A percentile compares a stretch with the other conserved stretches of the same genome.
Conservation (phyloP, 2,888 invertebrate genomes). For the Noctua comes region DNA sequence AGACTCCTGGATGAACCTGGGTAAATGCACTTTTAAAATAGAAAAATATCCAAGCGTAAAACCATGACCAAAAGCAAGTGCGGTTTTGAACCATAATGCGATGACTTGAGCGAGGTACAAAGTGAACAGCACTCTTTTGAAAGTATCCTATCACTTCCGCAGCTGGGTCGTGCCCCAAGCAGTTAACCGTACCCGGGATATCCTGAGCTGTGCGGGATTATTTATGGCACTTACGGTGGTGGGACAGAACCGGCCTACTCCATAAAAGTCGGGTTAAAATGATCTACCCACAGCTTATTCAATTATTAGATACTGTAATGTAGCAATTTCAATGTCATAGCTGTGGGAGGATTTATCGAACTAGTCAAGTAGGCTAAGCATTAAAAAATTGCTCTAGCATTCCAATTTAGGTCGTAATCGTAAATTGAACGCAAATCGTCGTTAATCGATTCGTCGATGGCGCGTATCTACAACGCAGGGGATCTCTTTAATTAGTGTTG, state of each 20-base stretch:
- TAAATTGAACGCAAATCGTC: conserved; percentile 24
- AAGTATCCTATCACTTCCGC: conserved; percentile 27
- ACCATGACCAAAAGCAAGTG: neutral
- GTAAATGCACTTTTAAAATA: neutral
- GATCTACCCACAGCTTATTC: conserved; percentile 34
- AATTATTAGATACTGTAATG: conserved; percentile 11
- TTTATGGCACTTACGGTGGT: conserved; percentile 27
- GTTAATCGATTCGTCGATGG: conserved; percentile 21
- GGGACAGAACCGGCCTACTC: conserved; percentile 17
- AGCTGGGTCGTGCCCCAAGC: conserved; percentile 26
- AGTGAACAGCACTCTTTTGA: conserved; percentile 7
- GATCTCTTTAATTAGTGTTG: neutral
- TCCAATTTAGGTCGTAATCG: neutral
- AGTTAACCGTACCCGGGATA: conserved; percentile 37
- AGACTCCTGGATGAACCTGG: neutral
- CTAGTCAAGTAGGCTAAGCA: neutral
- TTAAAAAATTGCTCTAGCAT: neutral
- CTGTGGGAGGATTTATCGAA: conserved; percentile 39
- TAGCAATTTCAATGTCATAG: conserved; percentile 25
- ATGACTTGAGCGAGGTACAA: neutral
- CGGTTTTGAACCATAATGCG: neutral
- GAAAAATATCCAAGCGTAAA: neutral
- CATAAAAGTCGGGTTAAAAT: conserved; percentile 14
- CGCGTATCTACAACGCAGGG: neutral
- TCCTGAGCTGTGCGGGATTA: conserved; percentile 31